Evolutionary conservation across 2,888 invertebrate species (phyloP).

Genomic region (Tillus elongatus): DNA sequence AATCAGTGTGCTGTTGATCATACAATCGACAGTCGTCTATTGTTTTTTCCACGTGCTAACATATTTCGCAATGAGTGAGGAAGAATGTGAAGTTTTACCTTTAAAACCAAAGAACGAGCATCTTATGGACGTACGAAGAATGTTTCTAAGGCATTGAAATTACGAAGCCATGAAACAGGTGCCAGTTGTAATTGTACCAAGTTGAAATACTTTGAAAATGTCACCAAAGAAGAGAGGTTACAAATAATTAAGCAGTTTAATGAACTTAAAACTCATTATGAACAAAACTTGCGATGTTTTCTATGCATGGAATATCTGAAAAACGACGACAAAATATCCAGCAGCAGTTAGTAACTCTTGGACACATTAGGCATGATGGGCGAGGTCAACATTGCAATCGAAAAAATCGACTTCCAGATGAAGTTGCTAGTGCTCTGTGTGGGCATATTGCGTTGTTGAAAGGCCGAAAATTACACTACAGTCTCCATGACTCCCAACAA

Average conservation of each 20-base stretch:
- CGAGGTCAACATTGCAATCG: conserved; percentile 14
- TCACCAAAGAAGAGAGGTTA: conserved; percentile 6
- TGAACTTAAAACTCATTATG: too few relatives aligned
- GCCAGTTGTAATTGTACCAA: conserved; percentile 13
- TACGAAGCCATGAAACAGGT: conserved; percentile 12
- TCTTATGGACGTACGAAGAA: too few relatives aligned
- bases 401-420: conserved; percentile 12
- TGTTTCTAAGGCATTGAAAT: conserved; percentile 11
- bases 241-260: too few relatives aligned
- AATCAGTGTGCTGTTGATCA: too few relatives aligned
- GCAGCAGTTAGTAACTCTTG: conserved; percentile 12
- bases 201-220: conserved; percentile 11
- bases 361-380: conserved; percentile 11
- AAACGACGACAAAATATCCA: conserved; percentile 11
- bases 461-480: conserved; percentile 16
- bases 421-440: conserved; percentile 9
- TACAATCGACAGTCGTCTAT: too few relatives aligned
- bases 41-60: too few relatives aligned
- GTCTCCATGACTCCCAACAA: conserved; percentile 14
- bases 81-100: too few relatives aligned
- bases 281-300: too few relatives aligned
- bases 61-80: too few relatives aligned
- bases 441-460: conserved; percentile 15
- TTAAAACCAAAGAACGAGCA: too few relatives aligned
- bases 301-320: conserved; percentile 15